Evolutionary conservation across 1,140 invertebrate species (phyloP).

Genomic region (Aphidius gifuensis): DNA sequence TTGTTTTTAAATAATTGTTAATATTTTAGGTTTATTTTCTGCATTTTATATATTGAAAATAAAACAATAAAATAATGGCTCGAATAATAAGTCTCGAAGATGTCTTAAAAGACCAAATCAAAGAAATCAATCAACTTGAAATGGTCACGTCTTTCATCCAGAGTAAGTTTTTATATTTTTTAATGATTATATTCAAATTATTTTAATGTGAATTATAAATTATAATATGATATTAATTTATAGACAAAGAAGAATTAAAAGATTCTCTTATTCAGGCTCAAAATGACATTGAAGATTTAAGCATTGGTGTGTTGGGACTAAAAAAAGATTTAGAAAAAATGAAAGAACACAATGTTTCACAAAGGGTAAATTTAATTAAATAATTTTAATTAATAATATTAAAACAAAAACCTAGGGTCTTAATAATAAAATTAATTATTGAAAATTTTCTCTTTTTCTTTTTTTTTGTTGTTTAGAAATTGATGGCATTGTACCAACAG

Average conservation of each 20-base stretch:
- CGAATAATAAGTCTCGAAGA: constrained; percentile 10
- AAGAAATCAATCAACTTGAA: constrained; percentile 18
- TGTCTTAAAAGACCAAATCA: constrained; percentile 6
- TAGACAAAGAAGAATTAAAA: constrained; percentile 18
- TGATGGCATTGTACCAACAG: not conserved
- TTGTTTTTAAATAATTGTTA: too few relatives aligned
- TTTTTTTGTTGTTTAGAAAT: not conserved
- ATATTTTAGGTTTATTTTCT: too few relatives aligned
- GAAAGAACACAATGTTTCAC: constrained; percentile 29
- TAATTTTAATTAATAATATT: not conserved
- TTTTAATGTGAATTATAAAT: not conserved
- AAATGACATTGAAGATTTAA: constrained; percentile 17
- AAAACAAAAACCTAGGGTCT: not conserved
- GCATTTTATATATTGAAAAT: too few relatives aligned
- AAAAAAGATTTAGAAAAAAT: constrained; percentile 28
- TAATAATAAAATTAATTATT: too few relatives aligned
- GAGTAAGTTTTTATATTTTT: constrained; percentile 11
- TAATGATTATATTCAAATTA: constrained; percentile 3
- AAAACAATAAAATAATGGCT: not conserved
- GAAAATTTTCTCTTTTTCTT: not conserved
- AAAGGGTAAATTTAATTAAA: constrained; percentile 26
- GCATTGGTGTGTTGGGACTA: constrained; percentile 20
- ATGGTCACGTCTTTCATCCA: constrained; percentile 19
- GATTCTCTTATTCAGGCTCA: constrained; percentile 11
- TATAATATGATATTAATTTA: not conserved